These are phyloP conservation scores for Rattus rattus DNA, from an alignment of 2,113 vertebrate species.

Conservation along the genomic window DNA sequence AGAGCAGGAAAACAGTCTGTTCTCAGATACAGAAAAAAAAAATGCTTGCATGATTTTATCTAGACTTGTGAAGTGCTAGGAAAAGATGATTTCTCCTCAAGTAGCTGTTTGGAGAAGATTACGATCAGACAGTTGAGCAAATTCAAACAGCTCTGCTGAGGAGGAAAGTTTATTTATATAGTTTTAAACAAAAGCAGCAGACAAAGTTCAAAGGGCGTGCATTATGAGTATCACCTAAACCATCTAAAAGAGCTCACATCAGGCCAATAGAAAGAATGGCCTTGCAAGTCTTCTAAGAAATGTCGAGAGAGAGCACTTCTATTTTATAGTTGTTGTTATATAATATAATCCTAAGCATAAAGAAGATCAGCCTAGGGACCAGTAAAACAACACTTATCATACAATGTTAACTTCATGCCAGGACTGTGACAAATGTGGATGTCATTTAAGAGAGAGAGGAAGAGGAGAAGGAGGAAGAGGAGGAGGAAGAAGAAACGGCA, in stretches of 20 bases:
- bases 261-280: not conserved
- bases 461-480: not conserved
- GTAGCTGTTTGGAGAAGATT: conserved; percentile 38
- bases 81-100: not conserved
- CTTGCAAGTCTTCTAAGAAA: conserved; percentile 43
- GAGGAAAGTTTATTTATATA: not conserved
- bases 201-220: conserved; percentile 20
- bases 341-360: not conserved
- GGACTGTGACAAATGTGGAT: not conserved
- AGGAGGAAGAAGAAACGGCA: not conserved
- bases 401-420: not conserved
- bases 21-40: not conserved
- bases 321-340: not conserved
- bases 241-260: conserved; percentile 14
- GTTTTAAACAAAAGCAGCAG: conserved; percentile 60
- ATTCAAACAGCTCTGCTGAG: conserved; percentile 39
- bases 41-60: not conserved
- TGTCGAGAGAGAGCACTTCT: not conserved
- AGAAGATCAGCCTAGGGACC: not conserved
- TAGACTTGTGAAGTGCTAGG: not conserved
- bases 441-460: not conserved
- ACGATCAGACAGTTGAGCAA: not conserved
- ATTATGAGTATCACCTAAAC: conserved; percentile 38
- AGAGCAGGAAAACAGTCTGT: conserved; percentile 1
- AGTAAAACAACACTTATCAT: not conserved